These are phyloP conservation scores for Elephas maximus DNA, from an alignment of 2,113 vertebrate species.

Conservation along the genomic window DNA sequence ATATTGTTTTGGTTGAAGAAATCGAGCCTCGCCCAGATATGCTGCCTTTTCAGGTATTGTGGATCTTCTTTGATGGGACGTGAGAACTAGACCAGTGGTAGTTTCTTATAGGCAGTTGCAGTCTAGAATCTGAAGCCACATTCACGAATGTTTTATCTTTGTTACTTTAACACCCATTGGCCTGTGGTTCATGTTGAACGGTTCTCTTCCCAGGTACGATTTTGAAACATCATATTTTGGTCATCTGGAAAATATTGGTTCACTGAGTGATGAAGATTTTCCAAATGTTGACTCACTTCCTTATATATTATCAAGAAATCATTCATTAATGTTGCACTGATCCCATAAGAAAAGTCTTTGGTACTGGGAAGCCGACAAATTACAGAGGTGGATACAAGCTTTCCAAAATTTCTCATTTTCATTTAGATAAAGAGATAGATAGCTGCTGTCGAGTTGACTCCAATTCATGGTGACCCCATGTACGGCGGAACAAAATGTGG, in stretches of 20 bases:
- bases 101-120: too few relatives aligned
- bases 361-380: too few relatives aligned
- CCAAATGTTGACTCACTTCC: neutral
- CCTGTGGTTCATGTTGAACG: rapidly evolving
- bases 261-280: neutral
- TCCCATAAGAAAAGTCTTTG: too few relatives aligned
- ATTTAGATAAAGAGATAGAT: too few relatives aligned
- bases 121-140: rapidly evolving
- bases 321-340: too few relatives aligned
- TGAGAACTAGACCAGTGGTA: rapidly evolving
- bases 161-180: rapidly evolving
- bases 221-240: neutral
- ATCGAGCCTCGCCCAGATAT: rapidly evolving
- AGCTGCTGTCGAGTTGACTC: too few relatives aligned
- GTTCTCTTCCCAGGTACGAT: rapidly evolving
- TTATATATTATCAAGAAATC: too few relatives aligned
- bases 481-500: too few relatives aligned
- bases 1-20: neutral
- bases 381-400: too few relatives aligned
- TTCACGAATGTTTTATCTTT: rapidly evolving
- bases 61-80: rapidly evolving
- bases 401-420: too few relatives aligned
- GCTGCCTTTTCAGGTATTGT: too few relatives aligned
- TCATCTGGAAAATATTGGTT: neutral
- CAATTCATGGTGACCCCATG: too few relatives aligned